Evolutionary conservation across 2,797 vertebrate species (phyloP), one percentile per base, ranked within the genome.

Genomic region (Onychomys arenicola): DNA sequence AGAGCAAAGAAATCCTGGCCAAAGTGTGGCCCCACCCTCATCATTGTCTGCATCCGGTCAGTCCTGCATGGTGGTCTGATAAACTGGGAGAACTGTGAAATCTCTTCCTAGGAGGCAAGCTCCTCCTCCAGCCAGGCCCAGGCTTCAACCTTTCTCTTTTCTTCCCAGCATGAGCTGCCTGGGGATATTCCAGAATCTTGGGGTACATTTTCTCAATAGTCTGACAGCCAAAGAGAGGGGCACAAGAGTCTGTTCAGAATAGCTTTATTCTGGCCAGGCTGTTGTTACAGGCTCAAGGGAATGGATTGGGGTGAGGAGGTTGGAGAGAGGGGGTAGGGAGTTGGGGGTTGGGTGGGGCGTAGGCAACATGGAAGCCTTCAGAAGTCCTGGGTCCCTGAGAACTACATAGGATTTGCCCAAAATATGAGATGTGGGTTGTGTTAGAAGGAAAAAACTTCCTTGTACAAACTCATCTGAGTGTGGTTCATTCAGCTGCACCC

Each of bases 11-110:
- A 5, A 46, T 37, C 46, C 65, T 10, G 21, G 46, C 37, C 46
- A n/a, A 37, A 4, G 25, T 11, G 34, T 2, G 49, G 16, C 1
- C 67, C n/a, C 9, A 0, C 7, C 49, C 10, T 34, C 67, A 57
- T 57, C 67, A 23, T 4, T 73, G 67, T 57, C 34, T 13, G 17
- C 4, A 2, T 19, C 67, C 25, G 11, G 13, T 57, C 49, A 52
- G 32, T 85, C 6, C 65, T 29, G 16, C 63, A 57, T 19, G 14
- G 65, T 71, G 34, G 23, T 73, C 85, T 55, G 67, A 40, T 57
- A 71, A 87, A 16, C 11, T 55, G 23, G 29, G 23, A 52, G n/a
- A 19, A 88, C n/a, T 6, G 5, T 29, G 37, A 40, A 87, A 27
- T 73, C 49, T 73, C 85, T 88, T 73, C 25, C 49, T 40, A 40